Conservation (phyloP, 92 coral and sea anemone genomes). For the Ricordea florida region DNA sequence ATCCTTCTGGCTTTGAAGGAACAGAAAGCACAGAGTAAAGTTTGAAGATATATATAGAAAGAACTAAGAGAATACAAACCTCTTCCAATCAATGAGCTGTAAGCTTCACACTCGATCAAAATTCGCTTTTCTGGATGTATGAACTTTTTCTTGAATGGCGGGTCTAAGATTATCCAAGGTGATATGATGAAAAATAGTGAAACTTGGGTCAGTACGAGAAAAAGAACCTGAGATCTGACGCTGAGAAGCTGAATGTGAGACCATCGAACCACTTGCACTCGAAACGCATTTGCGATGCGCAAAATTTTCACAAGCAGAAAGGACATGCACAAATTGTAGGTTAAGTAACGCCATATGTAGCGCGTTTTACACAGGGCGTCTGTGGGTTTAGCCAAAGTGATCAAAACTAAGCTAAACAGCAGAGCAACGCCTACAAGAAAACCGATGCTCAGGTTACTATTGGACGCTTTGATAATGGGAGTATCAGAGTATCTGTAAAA, state of each 20-base stretch:
- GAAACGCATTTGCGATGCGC: constrained; percentile 18
- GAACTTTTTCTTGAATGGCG: constrained; percentile 5
- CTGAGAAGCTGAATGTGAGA: not conserved
- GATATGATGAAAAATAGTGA: not conserved
- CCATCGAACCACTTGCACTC: not conserved
- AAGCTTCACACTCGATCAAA: constrained; percentile 39
- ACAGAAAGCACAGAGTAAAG: constrained; percentile 55
- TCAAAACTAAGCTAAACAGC: not conserved
- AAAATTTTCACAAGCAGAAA: constrained; percentile 19
- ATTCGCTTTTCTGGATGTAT: constrained; percentile 26
- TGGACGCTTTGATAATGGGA: constrained; percentile 26
- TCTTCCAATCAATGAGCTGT: constrained; percentile 15
- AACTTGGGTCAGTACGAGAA: not conserved
- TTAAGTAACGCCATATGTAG: constrained; percentile 13
- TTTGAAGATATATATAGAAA: constrained; percentile 35
- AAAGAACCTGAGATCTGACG: not conserved
- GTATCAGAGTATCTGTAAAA: not conserved
- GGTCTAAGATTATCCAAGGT: constrained; percentile 60
- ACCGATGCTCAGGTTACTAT: constrained; percentile 16
- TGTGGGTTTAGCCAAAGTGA: constrained; percentile 3
- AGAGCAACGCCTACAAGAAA: not conserved
- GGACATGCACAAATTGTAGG: constrained; percentile 9
- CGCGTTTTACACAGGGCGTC: constrained; percentile 3
- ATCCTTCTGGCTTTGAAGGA: constrained; percentile 71
- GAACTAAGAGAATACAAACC: constrained; percentile 30